Percentiles rank a stretch among this genome's conserved stretches.
These are phyloP conservation scores for Gallinago nigripennis DNA, from an alignment of 2,797 vertebrate species.

Conservation along the genomic window DNA sequence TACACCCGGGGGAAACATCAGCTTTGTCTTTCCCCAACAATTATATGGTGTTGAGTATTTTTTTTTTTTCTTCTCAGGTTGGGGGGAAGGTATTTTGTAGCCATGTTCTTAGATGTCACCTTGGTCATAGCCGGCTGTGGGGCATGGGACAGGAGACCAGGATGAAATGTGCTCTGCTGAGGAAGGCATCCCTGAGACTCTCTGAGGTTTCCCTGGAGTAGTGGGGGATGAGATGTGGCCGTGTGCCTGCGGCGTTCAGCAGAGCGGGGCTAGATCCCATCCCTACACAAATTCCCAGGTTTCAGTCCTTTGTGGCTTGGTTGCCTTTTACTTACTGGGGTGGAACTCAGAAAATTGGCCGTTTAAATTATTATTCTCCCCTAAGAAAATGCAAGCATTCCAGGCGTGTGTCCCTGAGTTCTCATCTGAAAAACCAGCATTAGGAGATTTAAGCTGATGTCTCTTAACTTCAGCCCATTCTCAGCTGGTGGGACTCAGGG, in stretches of 20 bases:
- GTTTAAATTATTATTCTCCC: not conserved
- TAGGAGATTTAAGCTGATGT: not conserved
- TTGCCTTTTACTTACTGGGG: not conserved
- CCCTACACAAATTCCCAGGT: fast-evolving
- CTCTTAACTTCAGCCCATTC: not conserved
- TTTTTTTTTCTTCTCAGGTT: not conserved
- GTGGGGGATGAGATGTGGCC: fast-evolving
- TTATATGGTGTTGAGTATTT: no score
- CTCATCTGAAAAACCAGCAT: not conserved
- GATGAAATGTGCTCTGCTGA: not conserved
- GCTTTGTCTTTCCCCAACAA: not conserved
- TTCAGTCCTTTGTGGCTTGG: not conserved
- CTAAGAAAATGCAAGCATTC: not conserved
- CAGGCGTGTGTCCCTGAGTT: not conserved
- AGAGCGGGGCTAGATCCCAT: not conserved
- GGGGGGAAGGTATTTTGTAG: not conserved
- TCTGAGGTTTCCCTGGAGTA: not conserved
- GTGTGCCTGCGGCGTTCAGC: not conserved
- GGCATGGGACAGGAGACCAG: not conserved
- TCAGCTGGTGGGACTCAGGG: fast-evolving
- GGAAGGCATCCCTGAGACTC: not conserved
- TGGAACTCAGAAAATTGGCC: not conserved
- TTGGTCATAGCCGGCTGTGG: not conserved
- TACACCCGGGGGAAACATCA: not conserved
- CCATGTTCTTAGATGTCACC: not conserved